A percentile compares a stretch with the other conserved stretches of the same genome.
These are phyloP conservation scores for Frieseomelitta varia DNA, from an alignment of 1,140 invertebrate genomes.

Conservation along the genomic window DNA sequence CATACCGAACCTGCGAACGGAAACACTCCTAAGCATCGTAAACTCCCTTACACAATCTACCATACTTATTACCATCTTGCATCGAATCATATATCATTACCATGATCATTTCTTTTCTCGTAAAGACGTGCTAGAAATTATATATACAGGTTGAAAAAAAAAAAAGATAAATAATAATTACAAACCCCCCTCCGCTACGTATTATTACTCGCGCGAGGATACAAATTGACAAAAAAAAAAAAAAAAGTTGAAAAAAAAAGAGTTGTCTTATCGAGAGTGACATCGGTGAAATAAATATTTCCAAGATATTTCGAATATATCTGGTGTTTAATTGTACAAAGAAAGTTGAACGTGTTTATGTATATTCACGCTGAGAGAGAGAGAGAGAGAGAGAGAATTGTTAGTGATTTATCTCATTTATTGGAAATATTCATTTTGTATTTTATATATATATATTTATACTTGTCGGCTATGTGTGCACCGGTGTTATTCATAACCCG, in stretches of 20 bases:
- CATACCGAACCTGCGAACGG: conserved; percentile 91
- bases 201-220: background rate
- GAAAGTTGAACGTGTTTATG: background rate
- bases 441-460: conserved; percentile 15
- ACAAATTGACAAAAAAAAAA: background rate
- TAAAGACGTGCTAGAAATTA: conserved; percentile 38
- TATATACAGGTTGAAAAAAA: conserved; percentile 11
- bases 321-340: background rate
- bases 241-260: conserved; percentile 2
- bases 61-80: background rate
- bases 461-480: conserved; percentile 53
- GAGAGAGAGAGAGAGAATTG: background rate
- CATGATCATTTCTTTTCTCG: background rate
- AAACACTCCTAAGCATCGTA: conserved; percentile 29
- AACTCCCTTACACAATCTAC: background rate
- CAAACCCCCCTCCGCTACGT: background rate
- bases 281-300: conserved; percentile 53
- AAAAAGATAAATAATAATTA: background rate
- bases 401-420: background rate
- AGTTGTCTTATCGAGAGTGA: background rate
- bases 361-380: background rate
- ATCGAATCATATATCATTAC: conserved; percentile 2
- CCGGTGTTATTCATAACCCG: conserved; percentile 65
- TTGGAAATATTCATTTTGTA: conserved; percentile 62
- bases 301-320: conserved; percentile 19